Base-by-base conservation (phyloP, 2,113 vertebrate species). In the Lontra canadensis region DNA sequence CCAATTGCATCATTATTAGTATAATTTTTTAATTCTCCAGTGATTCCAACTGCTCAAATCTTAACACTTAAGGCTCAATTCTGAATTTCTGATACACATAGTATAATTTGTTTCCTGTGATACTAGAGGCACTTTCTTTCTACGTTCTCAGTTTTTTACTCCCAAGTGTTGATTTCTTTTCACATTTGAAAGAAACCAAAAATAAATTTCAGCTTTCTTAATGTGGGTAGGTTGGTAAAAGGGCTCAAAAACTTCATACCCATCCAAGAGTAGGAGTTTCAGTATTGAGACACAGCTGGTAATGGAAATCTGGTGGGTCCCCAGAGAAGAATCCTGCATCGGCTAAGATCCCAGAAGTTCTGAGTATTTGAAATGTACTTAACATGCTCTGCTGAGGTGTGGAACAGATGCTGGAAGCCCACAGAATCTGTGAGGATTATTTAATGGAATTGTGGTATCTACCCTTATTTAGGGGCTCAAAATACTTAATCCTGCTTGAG, bases 321-420 rank as follows among this genome's bases (percentile, higher is more conserved):
- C 61, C 42, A 34, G 67, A 87, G 0, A 31, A 96, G 71, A 90
- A 55, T 36, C 31, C 18, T 96, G 42, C 69, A 1, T 36, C 31
- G 42, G 63, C 34, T 39, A 18, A 74, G 78, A 92, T 92, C 26
- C 76, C 95, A 93, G 9, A 90, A 34, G 67, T 36, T 87, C 42
- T 57, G 0, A 12, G 5, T 78, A 49, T 96, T 97, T 92, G 57
- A 96, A 98, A 88, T 26, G 18, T 80, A 94, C n/a, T 95, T 94
- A 57, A 71, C 6, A 47, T 29, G 9, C 7, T 90, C 49, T 86
- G 49, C 15, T 84, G 20, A 71, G 39, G 21, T 80, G 3, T 88
- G 47, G 42, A 96, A 31, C 55, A 93, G 59, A 92, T 95, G 69
- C 10, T 83, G 8, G 79, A 79, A 71, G 14, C 21, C 21, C 25